Conservation (phyloP, 2,888 invertebrate species). For the Dendrolimus pini region DNA sequence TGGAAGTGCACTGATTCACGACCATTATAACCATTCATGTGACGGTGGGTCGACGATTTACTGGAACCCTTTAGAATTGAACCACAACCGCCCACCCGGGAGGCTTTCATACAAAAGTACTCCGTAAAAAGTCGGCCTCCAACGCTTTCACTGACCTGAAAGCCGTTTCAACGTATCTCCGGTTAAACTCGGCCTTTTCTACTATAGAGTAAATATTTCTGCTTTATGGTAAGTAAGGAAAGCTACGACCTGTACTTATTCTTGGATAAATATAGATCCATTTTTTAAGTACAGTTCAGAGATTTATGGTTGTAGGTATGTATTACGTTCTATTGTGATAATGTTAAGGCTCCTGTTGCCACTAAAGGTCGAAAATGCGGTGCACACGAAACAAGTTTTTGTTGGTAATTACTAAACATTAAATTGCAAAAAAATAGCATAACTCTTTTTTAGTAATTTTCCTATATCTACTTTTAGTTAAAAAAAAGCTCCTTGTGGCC, state of each 20-base stretch:
- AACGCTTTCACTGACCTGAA: conserved; percentile 13
- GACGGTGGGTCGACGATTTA: not conserved
- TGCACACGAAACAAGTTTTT: too few relatives aligned
- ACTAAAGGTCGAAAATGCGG: too few relatives aligned
- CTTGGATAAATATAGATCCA: not conserved
- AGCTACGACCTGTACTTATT: not conserved
- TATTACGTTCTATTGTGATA: too few relatives aligned
- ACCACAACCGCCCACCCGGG: not conserved
- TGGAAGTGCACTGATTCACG: not conserved
- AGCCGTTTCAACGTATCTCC: conserved; percentile 2
- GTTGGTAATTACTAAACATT: too few relatives aligned
- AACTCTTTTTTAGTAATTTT: too few relatives aligned
- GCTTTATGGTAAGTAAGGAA: not conserved
- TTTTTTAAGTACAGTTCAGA: too few relatives aligned
- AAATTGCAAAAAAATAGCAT: too few relatives aligned
- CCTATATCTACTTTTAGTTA: too few relatives aligned
- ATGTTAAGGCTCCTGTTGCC: too few relatives aligned
- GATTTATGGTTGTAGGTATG: too few relatives aligned
- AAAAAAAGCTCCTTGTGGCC: too few relatives aligned
- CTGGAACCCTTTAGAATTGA: not conserved
- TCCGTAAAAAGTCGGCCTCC: not conserved
- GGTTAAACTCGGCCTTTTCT: not conserved
- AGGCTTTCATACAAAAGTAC: not conserved
- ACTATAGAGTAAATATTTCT: not conserved
- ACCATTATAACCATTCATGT: not conserved